A percentile compares a stretch with the other conserved stretches of the same genome.
Conservation (phyloP, 2,113 vertebrate species). For the Amphiprion ocellaris region DNA sequence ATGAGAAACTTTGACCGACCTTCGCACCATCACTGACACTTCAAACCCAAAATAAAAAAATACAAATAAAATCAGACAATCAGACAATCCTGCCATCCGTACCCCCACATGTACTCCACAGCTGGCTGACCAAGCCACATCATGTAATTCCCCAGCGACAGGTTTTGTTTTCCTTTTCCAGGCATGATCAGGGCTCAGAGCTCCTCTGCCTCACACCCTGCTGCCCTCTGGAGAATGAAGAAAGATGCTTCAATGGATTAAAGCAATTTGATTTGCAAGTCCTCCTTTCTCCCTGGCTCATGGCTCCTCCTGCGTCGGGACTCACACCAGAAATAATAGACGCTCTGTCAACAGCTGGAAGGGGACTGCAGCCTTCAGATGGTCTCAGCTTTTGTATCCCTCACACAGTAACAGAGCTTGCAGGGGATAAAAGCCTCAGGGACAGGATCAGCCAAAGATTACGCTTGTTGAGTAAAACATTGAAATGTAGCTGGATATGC, state of each 20-base stretch:
- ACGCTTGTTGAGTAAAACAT: neutral
- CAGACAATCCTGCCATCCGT: conserved; percentile 35
- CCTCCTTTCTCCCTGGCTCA: conserved; percentile 44
- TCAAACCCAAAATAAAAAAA: neutral
- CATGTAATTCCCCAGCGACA: conserved; percentile 45
- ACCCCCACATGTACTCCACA: conserved; percentile 28
- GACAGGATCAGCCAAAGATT: conserved; percentile 57
- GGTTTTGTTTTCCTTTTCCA: conserved; percentile 70
- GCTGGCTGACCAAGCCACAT: conserved; percentile 51
- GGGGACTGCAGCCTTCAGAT: conserved; percentile 36
- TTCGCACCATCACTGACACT: conserved; percentile 35
- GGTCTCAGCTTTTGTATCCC: conserved; percentile 52
- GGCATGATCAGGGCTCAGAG: conserved; percentile 50
- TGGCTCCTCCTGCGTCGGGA: conserved; percentile 26
- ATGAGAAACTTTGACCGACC: conserved; percentile 56
- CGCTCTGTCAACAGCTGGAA: conserved; percentile 69
- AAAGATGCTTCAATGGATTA: conserved; percentile 78
- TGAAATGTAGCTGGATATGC: too few relatives aligned
- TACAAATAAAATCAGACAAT: conserved; percentile 1
- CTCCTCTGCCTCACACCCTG: conserved; percentile 46
- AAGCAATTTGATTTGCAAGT: conserved; percentile 74
- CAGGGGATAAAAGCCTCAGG: conserved; percentile 53
- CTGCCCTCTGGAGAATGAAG: conserved; percentile 67
- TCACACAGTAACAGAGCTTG: conserved; percentile 61
- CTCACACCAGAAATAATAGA: conserved; percentile 53